These are phyloP conservation scores for Nymphicus hollandicus DNA, from an alignment of 2,113 vertebrate genomes.

Conservation along the genomic window DNA sequence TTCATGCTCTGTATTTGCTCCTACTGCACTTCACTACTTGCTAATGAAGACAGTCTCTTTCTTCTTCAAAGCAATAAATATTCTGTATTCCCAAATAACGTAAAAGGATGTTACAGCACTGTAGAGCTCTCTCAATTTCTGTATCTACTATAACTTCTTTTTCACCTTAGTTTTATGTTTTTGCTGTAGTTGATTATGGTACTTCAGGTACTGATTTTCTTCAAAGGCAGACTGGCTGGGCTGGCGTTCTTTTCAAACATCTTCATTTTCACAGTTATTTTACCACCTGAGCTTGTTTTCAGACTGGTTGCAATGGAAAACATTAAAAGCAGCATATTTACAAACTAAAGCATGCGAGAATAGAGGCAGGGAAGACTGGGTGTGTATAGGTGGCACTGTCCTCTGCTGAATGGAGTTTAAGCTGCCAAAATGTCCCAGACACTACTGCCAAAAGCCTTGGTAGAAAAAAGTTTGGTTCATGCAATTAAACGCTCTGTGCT, in stretches of 20 bases:
- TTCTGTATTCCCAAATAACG: neutral
- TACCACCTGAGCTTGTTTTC: neutral
- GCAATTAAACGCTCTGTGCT: neutral
- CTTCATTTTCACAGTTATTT: neutral
- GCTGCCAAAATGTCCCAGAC: neutral
- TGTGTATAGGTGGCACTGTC: no score
- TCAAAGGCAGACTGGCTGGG: neutral
- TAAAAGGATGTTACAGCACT: neutral
- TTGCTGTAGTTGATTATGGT: neutral
- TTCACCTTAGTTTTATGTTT: neutral
- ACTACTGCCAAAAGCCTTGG: neutral
- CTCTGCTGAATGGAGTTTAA: neutral
- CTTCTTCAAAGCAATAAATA: neutral
- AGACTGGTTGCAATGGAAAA: neutral
- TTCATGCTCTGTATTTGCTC: neutral
- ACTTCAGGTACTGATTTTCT: neutral
- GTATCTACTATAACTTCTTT: neutral
- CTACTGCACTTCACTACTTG: neutral
- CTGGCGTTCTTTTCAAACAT: neutral
- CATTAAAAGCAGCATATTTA: neutral
- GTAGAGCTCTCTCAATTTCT: neutral
- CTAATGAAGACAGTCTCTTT: neutral
- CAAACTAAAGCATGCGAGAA: neutral
- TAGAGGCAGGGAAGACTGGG: neutral
- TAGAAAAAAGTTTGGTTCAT: neutral